Conservation (phyloP, 2,113 vertebrate species). For the Tyto alba region DNA sequence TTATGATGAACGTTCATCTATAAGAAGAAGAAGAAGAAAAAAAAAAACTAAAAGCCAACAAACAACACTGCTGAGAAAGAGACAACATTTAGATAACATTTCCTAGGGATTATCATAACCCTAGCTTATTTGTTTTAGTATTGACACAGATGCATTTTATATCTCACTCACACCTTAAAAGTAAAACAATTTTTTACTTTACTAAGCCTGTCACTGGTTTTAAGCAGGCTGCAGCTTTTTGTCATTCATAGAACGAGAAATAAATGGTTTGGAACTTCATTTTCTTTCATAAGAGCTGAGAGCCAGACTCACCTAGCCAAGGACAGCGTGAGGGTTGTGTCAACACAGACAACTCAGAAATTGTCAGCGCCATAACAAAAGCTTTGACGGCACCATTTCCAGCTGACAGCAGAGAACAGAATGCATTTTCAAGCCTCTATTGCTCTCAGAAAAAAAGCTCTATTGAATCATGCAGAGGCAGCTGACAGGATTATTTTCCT, state of each 20-base stretch:
- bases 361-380: not conserved
- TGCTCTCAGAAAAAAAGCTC: not conserved
- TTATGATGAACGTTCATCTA: not conserved
- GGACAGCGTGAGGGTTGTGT: not conserved
- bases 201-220: not conserved
- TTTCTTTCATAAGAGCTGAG: not conserved
- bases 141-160: not conserved
- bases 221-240: not conserved
- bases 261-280: conserved; percentile 23
- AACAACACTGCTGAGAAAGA: not conserved
- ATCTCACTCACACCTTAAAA: not conserved
- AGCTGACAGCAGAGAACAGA: conserved; percentile 31
- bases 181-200: not conserved
- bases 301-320: conserved; percentile 42
- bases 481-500: conserved; percentile 29
- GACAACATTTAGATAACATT: not conserved
- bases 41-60: no score
- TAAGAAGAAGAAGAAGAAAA: not conserved
- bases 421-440: conserved; percentile 13
- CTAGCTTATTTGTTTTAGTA: not conserved
- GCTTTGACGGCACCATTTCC: not conserved
- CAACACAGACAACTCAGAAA: conserved; percentile 4
- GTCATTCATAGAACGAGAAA: not conserved
- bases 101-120: not conserved
- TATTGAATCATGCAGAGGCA: not conserved